phyloP scores from a whole-genome alignment of 2,888 invertebrate species.

The Heliconius aoede region DNA sequence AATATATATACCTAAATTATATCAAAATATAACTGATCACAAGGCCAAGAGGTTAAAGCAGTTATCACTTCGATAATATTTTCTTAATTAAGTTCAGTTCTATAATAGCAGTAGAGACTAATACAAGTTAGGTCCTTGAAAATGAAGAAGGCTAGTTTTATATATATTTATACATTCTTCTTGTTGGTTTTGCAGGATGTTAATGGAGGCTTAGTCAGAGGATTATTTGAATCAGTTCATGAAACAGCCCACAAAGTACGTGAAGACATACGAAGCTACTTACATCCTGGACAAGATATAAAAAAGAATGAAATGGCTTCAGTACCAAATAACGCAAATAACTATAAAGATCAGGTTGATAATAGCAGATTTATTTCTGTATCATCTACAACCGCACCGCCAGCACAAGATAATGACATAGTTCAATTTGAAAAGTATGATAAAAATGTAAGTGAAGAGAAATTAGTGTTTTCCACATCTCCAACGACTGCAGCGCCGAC shows the following conservation, averaged over 20 bases:
- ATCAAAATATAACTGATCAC: neutral
- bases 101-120: constrained; percentile 20
- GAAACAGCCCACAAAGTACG: constrained; percentile 52
- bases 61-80: constrained; percentile 32
- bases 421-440: constrained; percentile 3
- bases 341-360: constrained; percentile 5
- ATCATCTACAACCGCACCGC: neutral
- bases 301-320: constrained; percentile 29
- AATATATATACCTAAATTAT: constrained; percentile 1
- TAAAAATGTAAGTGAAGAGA: constrained; percentile 4
- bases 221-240: constrained; percentile 56
- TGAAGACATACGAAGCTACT: constrained; percentile 53
- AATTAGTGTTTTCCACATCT: constrained; percentile 40
- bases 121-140: constrained; percentile 26
- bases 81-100: constrained; percentile 30
- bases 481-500: constrained; percentile 31
- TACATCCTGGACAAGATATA: constrained; percentile 49
- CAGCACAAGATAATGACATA: neutral
- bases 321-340: constrained; percentile 22
- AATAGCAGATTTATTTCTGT: constrained; percentile 15
- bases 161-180: constrained; percentile 28
- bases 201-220: constrained; percentile 54
- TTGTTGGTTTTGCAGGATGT: constrained; percentile 34
- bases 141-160: constrained; percentile 37
- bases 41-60: constrained; percentile 34